Base-by-base conservation (phyloP, 2,797 vertebrate species). In the Sebastes variabilis region DNA sequence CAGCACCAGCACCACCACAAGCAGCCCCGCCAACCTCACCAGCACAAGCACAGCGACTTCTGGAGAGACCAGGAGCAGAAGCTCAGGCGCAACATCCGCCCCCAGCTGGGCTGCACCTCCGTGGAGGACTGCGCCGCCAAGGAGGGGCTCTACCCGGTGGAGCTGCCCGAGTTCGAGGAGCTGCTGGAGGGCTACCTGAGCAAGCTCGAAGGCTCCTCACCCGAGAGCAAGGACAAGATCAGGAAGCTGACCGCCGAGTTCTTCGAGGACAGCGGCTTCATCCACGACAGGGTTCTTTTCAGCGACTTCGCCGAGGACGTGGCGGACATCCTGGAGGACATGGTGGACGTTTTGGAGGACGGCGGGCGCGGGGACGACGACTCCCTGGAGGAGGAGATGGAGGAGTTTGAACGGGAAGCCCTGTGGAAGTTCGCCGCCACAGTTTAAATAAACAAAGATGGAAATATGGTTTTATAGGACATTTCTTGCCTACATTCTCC, bases 381-480 rank as follows among this genome's bases (percentile, higher is more conserved):
- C 58, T 87, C 89, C n/a, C 91, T 96, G 56, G 95, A 96, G 87
- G 93, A 95, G 88, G 93, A 93, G 90, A 96, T 96, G 96, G 96
- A 96, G 87, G 95, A 95, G 80, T 96, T 96, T 67, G 95, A 96
- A 62, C 90, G 93, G 13, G 95, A 96, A 77, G 95, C 92, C 25
- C 88, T 96, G 85, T 95, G 95, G 93, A 95, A 94, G 88, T 96
- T 96, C 78, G 88, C 94, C 0, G 83, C 86, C 82, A 81, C 89
- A 0, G 89, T 87, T 25, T 96, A 87, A 91, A 81, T 3, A 58
- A 76, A 89, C 54, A 52, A 8, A 27, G 30, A 79, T 11, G 46
- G 56, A 32, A 71, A 29, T 42, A 69, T 74, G 83, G 68, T 83
- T 89, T 89, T 70, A 54, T 82, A 78, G 64, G 86, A 89, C 87